Evolutionary conservation across 1,140 invertebrate species (phyloP).

Genomic region (Drosophila ficusphila): DNA sequence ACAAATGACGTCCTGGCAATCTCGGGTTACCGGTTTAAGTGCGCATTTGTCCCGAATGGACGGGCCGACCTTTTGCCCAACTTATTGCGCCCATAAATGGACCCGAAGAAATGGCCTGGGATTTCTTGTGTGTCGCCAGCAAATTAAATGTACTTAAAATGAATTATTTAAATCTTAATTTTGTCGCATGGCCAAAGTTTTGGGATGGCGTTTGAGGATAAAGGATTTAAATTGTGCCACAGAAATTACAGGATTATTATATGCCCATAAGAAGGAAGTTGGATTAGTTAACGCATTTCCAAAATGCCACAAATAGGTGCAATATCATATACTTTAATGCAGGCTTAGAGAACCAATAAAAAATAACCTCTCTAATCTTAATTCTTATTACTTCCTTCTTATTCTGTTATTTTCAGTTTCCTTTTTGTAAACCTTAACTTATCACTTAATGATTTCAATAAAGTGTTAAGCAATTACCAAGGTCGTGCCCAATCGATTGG

Average conservation of each 20-base stretch:
- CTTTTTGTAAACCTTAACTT: not conserved
- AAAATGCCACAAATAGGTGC: too few species aligned
- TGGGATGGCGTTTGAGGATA: not conserved
- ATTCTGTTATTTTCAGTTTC: too few species aligned
- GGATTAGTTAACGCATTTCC: not conserved
- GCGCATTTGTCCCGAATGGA: slow-evolving; percentile 30
- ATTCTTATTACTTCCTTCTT: too few species aligned
- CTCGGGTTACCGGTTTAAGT: slow-evolving; percentile 44
- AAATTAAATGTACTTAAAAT: slow-evolving; percentile 52
- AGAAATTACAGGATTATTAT: not conserved
- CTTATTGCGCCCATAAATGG: slow-evolving; percentile 23
- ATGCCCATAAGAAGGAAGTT: not conserved
- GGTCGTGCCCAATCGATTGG: slow-evolving; percentile 14
- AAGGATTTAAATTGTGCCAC: not conserved
- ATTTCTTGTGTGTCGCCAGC: slow-evolving; percentile 29
- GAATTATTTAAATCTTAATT: slow-evolving; percentile 59
- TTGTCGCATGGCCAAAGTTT: not conserved
- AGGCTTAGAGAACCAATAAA: too few species aligned
- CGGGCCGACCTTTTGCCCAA: slow-evolving; percentile 25
- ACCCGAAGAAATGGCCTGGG: slow-evolving; percentile 4
- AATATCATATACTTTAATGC: too few species aligned
- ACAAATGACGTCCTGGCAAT: slow-evolving; percentile 49
- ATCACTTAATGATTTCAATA: not conserved
- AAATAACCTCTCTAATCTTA: too few species aligned
- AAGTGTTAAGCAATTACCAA: not conserved